Conservation (phyloP, 2,888 invertebrate genomes). For the Hyposoter didymator region DNA sequence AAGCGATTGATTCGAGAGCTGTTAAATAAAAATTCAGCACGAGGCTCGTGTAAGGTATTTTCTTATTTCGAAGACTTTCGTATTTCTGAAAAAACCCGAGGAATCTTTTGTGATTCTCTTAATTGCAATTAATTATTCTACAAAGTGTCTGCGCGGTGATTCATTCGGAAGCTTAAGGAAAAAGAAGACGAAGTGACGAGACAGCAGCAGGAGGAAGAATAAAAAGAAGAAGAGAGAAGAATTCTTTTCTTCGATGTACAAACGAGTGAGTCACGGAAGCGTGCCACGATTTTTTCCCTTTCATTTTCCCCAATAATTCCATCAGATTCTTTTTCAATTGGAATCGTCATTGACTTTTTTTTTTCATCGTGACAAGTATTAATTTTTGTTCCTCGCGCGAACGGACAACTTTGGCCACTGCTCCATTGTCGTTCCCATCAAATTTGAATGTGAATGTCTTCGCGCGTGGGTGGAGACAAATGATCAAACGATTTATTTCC, state of each 20-base stretch:
- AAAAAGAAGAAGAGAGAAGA: slow-evolving; percentile 21
- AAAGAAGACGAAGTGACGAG: background rate
- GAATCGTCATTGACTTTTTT: background rate
- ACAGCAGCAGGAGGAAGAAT: slow-evolving; percentile 2
- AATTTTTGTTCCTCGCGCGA: background rate
- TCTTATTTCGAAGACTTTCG: slow-evolving; percentile 16
- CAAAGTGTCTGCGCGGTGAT: slow-evolving; percentile 33
- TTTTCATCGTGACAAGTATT: background rate
- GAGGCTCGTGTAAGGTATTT: background rate
- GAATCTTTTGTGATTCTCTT: slow-evolving; percentile 28
- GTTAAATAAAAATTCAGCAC: background rate
- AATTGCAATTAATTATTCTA: slow-evolving; percentile 62
- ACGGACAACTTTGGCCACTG: background rate
- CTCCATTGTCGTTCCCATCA: background rate
- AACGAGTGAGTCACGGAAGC: slow-evolving; percentile 53
- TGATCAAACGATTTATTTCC: slow-evolving; percentile 24
- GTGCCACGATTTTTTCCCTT: slow-evolving; percentile 30
- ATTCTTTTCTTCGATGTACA: slow-evolving; percentile 20
- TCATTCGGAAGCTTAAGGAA: slow-evolving; percentile 22
- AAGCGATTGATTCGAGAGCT: background rate
- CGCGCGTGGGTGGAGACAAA: slow-evolving; percentile 11
- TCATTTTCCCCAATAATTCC: slow-evolving; percentile 7
- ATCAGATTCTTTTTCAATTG: slow-evolving; percentile 27
- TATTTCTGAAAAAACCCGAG: slow-evolving; percentile 36
- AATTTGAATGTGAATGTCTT: slow-evolving; percentile 55